A percentile compares a stretch with the other conserved stretches of the same genome.
These are phyloP conservation scores for Lasiurus cinereus DNA, from an alignment of 2,113 vertebrate genomes.

Conservation along the genomic window DNA sequence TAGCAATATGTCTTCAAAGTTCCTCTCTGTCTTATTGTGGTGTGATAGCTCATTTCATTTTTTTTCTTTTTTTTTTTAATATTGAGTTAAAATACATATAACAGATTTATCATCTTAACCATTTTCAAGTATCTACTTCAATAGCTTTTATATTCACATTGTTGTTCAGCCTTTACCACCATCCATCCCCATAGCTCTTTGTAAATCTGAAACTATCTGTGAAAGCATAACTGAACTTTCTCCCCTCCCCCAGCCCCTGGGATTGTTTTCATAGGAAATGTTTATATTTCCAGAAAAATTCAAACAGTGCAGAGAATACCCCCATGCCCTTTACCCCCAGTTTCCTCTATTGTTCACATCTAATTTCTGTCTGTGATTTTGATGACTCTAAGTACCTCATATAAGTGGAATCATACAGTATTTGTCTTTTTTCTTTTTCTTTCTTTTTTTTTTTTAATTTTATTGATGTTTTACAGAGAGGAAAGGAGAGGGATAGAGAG, in stretches of 20 bases:
- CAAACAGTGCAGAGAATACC: not conserved
- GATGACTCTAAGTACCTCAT: too few species aligned
- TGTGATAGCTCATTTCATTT: not conserved
- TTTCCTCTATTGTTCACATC: not conserved
- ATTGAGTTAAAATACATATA: not conserved
- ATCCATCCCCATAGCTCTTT: not conserved
- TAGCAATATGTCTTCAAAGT: rapidly evolving
- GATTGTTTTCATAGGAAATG: not conserved
- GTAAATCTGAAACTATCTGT: not conserved
- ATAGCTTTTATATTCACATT: too few species aligned
- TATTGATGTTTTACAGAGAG: too few species aligned
- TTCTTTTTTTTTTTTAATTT: too few species aligned
- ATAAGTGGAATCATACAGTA: not conserved
- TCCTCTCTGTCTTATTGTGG: not conserved
- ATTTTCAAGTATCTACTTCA: not conserved
- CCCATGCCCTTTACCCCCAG: rapidly evolving
- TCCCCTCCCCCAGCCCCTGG: not conserved
- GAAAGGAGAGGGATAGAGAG: too few species aligned
- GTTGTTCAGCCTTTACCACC: not conserved
- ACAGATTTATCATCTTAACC: not conserved
- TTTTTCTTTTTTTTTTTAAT: not conserved
- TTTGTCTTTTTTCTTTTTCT: not conserved
- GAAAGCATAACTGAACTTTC: too few species aligned
- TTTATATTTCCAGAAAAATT: not conserved
- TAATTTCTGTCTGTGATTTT: too few species aligned